These are phyloP conservation scores for Equus quagga DNA, from an alignment of 2,113 vertebrate genomes.

Conservation along the genomic window DNA sequence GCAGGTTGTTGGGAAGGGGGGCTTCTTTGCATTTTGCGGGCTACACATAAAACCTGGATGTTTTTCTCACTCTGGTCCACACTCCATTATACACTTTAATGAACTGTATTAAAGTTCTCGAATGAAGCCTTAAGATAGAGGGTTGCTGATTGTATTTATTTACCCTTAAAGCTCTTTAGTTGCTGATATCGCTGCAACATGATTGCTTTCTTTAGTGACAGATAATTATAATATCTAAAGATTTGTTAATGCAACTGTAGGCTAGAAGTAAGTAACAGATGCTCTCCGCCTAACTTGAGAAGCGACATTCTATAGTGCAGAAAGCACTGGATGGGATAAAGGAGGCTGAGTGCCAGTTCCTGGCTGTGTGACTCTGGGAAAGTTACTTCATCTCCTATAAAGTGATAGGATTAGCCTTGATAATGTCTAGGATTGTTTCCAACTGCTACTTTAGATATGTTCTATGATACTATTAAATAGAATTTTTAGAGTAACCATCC, in stretches of 20 bases:
- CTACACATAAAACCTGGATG: neutral
- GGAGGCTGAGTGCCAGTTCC: no score
- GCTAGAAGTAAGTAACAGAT: neutral
- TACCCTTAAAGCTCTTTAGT: neutral
- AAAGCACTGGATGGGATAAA: neutral
- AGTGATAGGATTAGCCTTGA: neutral
- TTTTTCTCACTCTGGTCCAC: neutral
- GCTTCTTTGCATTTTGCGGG: conserved; percentile 36
- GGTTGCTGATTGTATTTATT: neutral
- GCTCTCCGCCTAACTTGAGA: neutral
- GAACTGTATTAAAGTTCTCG: neutral
- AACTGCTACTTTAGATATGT: neutral
- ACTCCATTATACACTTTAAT: conserved; percentile 51
- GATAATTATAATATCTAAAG: neutral
- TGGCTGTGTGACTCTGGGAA: neutral
- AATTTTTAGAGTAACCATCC: neutral
- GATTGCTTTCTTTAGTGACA: neutral
- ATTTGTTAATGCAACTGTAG: neutral
- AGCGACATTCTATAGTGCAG: no score
- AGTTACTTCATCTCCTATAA: neutral
- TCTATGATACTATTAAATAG: neutral
- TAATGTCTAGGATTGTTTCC: neutral
- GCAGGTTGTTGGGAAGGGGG: neutral
- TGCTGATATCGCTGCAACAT: neutral
- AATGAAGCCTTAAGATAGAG: conserved; percentile 43